A percentile compares a stretch with the other conserved stretches of the same genome.
Evolutionary conservation across 2,797 vertebrate genomes (phyloP).

Genomic region (Epinephelus coioides): DNA sequence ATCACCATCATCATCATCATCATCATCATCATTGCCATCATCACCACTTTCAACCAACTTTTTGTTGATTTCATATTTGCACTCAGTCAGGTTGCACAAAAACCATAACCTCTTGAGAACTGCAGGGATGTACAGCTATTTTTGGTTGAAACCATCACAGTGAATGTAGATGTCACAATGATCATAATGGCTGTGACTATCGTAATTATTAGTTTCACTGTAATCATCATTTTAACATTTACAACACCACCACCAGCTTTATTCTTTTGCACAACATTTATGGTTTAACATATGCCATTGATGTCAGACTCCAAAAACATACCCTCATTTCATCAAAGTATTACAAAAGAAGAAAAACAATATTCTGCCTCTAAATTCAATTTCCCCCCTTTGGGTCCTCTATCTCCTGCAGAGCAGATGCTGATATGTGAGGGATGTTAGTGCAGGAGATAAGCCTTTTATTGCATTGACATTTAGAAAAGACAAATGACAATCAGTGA

Average conservation of each 20-base stretch:
- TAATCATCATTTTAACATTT: not conserved
- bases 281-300: not conserved
- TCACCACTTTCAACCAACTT: slow-evolving; percentile 41
- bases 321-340: slow-evolving; percentile 5
- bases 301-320: slow-evolving; percentile 4
- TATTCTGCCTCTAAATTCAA: not conserved
- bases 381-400: not conserved
- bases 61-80: slow-evolving; percentile 1
- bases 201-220: slow-evolving; percentile 6
- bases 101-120: not conserved
- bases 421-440: slow-evolving; percentile 54
- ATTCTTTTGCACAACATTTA: slow-evolving; percentile 5
- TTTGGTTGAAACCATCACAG: not conserved
- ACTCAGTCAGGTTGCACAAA: not conserved
- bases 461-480: slow-evolving; percentile 70
- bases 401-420: slow-evolving; percentile 49
- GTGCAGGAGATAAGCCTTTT: slow-evolving; percentile 61
- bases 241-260: not conserved
- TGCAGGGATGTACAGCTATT: not conserved
- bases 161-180: not conserved
- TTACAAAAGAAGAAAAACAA: not conserved
- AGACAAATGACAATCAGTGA: slow-evolving; percentile 58
- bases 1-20: slow-evolving; percentile 19
- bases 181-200: not conserved
- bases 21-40: slow-evolving; percentile 19